Evolutionary conservation across 2,888 invertebrate genomes (phyloP).

Genomic region (Metallyticus violacea): DNA sequence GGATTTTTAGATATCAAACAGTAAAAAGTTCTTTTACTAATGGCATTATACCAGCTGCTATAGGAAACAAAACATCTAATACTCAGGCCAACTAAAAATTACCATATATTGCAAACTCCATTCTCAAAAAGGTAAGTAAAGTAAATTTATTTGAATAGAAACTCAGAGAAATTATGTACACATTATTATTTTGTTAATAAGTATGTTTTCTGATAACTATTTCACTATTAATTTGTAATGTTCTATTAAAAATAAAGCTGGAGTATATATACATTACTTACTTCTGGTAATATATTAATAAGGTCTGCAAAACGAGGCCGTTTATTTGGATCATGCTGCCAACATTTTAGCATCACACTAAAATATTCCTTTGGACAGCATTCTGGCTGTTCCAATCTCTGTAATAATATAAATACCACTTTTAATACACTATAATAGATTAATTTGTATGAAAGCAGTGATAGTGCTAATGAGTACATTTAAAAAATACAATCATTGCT

Average conservation of each 20-base stretch:
- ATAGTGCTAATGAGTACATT: neutral
- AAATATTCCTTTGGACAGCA: conserved; percentile 94
- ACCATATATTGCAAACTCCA: no score
- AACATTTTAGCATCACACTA: conserved; percentile 89
- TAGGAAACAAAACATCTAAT: no score
- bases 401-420: conserved; percentile 26
- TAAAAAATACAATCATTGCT: no score
- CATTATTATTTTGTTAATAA: no score
- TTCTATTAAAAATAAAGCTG: neutral
- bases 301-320: conserved; percentile 90
- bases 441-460: neutral
- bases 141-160: no score
- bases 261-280: conserved; percentile 40
- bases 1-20: no score
- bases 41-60: no score
- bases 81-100: no score
- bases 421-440: neutral
- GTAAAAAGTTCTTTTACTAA: no score
- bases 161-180: no score
- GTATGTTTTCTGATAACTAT: neutral
- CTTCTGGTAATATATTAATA: conserved; percentile 70
- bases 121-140: no score
- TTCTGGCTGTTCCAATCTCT: conserved; percentile 89
- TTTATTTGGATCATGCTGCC: conserved; percentile 87
- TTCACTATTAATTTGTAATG: neutral